A percentile compares a stretch with the other conserved stretches of the same genome.
These are phyloP conservation scores for Ifrita kowaldi DNA, from an alignment of 2,113 vertebrate species.

Conservation along the genomic window DNA sequence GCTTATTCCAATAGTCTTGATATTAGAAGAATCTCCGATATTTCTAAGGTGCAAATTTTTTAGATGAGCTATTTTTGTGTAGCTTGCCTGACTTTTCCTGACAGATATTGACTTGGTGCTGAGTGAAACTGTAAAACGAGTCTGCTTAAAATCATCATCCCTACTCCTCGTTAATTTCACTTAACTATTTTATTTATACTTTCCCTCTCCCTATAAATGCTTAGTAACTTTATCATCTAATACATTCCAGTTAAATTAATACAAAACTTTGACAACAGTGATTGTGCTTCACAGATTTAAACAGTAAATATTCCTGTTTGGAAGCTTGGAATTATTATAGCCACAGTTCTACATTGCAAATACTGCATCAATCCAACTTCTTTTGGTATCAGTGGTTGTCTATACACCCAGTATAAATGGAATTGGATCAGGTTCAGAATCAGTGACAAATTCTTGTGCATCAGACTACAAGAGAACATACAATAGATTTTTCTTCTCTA, in stretches of 20 bases:
- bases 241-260: not conserved
- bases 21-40: not conserved
- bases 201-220: not conserved
- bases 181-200: not conserved
- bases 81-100: not conserved
- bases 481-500: not conserved
- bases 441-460: not conserved
- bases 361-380: not conserved
- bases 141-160: not conserved
- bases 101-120: not conserved
- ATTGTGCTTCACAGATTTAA: not conserved
- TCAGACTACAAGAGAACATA: not conserved
- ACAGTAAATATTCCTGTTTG: not conserved
- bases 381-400: not conserved
- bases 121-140: not conserved
- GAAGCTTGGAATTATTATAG: not conserved
- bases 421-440: not conserved
- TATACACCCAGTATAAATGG: not conserved
- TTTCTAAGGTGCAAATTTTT: not conserved
- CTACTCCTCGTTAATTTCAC: not conserved
- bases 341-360: not conserved
- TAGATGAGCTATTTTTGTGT: not conserved
- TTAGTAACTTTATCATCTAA: not conserved
- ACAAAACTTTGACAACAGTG: not conserved
- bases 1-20: not conserved